Evolutionary conservation across 1,140 invertebrate species (phyloP).

Genomic region (Harpegnathos saltator): DNA sequence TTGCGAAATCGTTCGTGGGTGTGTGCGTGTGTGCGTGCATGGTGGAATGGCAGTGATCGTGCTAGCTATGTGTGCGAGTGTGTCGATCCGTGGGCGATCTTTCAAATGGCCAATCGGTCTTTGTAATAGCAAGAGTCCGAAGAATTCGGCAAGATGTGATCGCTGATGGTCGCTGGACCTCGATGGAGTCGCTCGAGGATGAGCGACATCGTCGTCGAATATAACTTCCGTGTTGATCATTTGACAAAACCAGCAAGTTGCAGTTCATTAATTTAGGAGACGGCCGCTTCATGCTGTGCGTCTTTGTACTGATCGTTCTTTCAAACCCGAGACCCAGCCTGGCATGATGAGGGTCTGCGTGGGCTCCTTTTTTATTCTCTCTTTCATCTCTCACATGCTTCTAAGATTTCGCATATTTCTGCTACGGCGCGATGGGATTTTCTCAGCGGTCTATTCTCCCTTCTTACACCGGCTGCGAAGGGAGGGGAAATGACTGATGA

Average conservation of each 20-base stretch:
- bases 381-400: slow-evolving; percentile 11
- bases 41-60: slow-evolving; percentile 42
- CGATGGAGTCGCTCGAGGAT: neutral
- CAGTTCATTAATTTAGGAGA: slow-evolving; percentile 14
- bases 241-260: neutral
- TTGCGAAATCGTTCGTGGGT: slow-evolving; percentile 59
- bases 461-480: neutral
- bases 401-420: slow-evolving; percentile 10
- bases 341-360: neutral
- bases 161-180: slow-evolving; percentile 3
- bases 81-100: slow-evolving; percentile 12
- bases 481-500: too few species aligned
- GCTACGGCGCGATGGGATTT: neutral
- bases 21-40: slow-evolving; percentile 39
- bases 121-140: neutral
- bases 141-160: slow-evolving; percentile 21
- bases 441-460: neutral
- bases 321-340: neutral
- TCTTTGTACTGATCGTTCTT: slow-evolving; percentile 18
- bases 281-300: neutral
- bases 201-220: neutral
- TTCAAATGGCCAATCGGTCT: slow-evolving; percentile 12
- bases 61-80: neutral
- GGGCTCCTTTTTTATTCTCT: slow-evolving; percentile 1
- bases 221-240: neutral